phyloP scores from a whole-genome alignment of 1,140 invertebrate species.

The Aphelenchoides besseyi region DNA sequence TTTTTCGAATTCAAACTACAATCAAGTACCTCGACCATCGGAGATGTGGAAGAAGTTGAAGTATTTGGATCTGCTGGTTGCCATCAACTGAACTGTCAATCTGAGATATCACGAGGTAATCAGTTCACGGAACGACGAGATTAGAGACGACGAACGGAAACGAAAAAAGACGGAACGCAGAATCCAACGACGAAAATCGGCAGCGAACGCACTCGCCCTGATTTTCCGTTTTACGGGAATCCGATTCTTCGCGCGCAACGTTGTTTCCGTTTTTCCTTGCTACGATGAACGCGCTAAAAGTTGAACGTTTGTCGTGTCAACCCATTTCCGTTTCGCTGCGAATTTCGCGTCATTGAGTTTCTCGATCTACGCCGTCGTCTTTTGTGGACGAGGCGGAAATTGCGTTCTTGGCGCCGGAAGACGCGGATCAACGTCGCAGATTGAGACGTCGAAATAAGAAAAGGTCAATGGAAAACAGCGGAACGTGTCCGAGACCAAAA shows the following conservation, averaged over 20 bases:
- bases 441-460: not conserved
- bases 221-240: no score
- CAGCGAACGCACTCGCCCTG: not conserved
- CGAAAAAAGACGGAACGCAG: not conserved
- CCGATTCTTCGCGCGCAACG: no score
- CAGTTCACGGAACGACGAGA: not conserved
- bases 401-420: no score
- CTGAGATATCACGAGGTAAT: not conserved
- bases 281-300: no score
- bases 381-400: no score
- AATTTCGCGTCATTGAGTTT: not conserved
- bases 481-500: no score
- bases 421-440: no score
- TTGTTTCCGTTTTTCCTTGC: no score
- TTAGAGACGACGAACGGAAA: not conserved
- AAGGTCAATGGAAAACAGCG: not conserved
- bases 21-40: not conserved
- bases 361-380: not conserved
- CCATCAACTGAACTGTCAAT: conserved; percentile 5
- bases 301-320: no score
- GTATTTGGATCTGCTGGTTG: not conserved
- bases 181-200: not conserved
- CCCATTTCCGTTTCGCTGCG: no score
- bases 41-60: conserved; percentile 3
- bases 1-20: no score